A percentile compares a stretch with the other conserved stretches of the same genome.
phyloP scores from a whole-genome alignment of 2,888 invertebrate species.

The Apocheima hispidaria region DNA sequence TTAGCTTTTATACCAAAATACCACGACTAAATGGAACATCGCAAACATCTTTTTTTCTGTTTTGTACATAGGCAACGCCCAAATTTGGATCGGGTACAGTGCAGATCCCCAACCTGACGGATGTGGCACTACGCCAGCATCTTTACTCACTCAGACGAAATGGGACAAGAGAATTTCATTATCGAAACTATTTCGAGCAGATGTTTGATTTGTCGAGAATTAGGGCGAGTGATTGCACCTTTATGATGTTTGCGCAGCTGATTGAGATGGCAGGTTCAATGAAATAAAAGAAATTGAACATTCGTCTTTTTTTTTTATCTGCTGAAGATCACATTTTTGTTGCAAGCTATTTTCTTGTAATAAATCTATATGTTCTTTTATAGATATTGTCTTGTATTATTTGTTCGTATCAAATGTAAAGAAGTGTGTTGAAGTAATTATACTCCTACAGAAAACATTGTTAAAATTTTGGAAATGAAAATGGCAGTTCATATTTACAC shows the following conservation, averaged over 20 bases:
- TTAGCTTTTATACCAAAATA: too few relatives aligned
- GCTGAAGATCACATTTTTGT: too few relatives aligned
- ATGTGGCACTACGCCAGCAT: slow-evolving; percentile 73
- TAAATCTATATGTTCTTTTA: too few relatives aligned
- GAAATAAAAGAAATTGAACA: background rate
- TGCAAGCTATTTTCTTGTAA: too few relatives aligned
- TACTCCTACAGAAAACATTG: too few relatives aligned
- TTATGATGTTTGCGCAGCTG: slow-evolving; percentile 25
- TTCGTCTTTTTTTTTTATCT: background rate
- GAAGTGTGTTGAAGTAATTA: too few relatives aligned
- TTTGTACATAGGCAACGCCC: background rate
- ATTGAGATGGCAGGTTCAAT: background rate
- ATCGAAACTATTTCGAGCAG: slow-evolving; percentile 65
- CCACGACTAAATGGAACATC: too few relatives aligned
- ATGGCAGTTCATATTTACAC: too few relatives aligned
- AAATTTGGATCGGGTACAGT: slow-evolving; percentile 4
- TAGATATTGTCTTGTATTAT: too few relatives aligned
- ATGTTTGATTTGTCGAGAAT: slow-evolving; percentile 46
- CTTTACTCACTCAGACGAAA: slow-evolving; percentile 58
- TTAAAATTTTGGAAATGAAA: too few relatives aligned
- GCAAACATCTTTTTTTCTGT: too few relatives aligned
- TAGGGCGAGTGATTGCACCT: slow-evolving; percentile 28
- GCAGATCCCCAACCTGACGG: slow-evolving; percentile 44
- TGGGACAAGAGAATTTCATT: slow-evolving; percentile 75
- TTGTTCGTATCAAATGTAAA: too few relatives aligned